A percentile compares a stretch with the other conserved stretches of the same genome.
phyloP scores from a whole-genome alignment of 1,140 invertebrate genomes.

The Metaphire vulgaris region DNA sequence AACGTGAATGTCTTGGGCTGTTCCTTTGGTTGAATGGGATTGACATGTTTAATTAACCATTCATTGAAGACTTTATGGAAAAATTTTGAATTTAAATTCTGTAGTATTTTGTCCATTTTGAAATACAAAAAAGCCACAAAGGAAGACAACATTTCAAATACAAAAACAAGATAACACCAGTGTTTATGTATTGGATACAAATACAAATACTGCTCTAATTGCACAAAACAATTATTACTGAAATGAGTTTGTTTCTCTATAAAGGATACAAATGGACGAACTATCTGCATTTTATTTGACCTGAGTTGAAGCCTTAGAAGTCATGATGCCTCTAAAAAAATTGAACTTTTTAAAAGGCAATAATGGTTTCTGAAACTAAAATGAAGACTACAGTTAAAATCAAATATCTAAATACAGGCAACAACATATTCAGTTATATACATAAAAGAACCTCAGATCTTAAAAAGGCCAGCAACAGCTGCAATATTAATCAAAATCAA shows the following conservation, averaged over 20 bases:
- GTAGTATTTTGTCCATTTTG: too few relatives aligned
- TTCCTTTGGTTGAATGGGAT: constrained; percentile 31
- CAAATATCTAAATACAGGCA: too few relatives aligned
- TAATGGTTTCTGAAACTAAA: too few relatives aligned
- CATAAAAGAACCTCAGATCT: too few relatives aligned
- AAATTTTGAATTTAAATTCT: neutral
- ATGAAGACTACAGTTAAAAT: too few relatives aligned
- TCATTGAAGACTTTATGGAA: neutral
- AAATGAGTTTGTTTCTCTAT: constrained; percentile 18
- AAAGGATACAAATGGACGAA: constrained; percentile 59
- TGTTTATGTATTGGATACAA: neutral
- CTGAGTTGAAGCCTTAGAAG: too few relatives aligned
- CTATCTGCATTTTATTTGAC: constrained; percentile 57
- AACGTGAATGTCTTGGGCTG: constrained; percentile 55
- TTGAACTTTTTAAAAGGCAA: too few relatives aligned
- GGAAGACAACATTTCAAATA: neutral
- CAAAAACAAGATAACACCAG: neutral
- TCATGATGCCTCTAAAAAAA: too few relatives aligned
- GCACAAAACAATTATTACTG: neutral
- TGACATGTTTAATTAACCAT: constrained; percentile 14
- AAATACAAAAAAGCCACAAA: neutral
- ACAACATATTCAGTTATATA: too few relatives aligned
- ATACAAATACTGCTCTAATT: neutral
- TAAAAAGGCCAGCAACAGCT: too few relatives aligned
- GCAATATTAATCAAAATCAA: too few relatives aligned